These are phyloP conservation scores for Theodoxus fluviatilis DNA, from an alignment of 2,888 invertebrate genomes.

Conservation along the genomic window DNA sequence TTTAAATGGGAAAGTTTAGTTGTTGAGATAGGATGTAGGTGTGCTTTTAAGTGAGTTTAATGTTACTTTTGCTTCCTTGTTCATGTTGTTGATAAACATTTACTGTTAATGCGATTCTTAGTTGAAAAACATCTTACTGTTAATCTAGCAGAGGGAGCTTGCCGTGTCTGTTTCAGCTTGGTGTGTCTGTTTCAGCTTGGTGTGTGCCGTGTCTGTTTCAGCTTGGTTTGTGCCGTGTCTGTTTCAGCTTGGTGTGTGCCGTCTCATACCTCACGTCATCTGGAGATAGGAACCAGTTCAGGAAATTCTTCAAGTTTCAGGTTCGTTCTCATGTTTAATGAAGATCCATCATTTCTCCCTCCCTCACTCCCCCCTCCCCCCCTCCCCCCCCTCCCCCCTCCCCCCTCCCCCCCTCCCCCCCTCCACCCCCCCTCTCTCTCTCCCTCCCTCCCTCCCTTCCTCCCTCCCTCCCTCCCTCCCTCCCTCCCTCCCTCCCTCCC, in stretches of 20 bases:
- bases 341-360: background rate
- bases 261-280: constrained; percentile 84
- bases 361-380: background rate
- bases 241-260: constrained; percentile 86
- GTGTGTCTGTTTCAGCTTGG: background rate
- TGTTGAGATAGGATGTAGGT: too few relatives aligned
- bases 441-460: background rate
- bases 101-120: too few relatives aligned
- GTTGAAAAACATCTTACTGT: too few relatives aligned
- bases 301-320: constrained; percentile 95
- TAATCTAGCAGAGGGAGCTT: too few relatives aligned
- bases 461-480: constrained; percentile 3
- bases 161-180: too few relatives aligned
- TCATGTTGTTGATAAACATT: background rate
- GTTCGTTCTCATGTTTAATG: constrained; percentile 54
- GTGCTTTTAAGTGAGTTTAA: background rate
- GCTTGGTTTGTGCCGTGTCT: background rate
- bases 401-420: background rate
- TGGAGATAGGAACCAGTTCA: constrained; percentile 79
- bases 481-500: constrained; percentile 4
- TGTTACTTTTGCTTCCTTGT: background rate
- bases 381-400: background rate
- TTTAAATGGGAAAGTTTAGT: too few relatives aligned
- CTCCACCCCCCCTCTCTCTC: background rate
- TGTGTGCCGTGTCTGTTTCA: background rate